Conservation (phyloP, 1,140 invertebrate species). For the Leptinotarsa lineolata region DNA sequence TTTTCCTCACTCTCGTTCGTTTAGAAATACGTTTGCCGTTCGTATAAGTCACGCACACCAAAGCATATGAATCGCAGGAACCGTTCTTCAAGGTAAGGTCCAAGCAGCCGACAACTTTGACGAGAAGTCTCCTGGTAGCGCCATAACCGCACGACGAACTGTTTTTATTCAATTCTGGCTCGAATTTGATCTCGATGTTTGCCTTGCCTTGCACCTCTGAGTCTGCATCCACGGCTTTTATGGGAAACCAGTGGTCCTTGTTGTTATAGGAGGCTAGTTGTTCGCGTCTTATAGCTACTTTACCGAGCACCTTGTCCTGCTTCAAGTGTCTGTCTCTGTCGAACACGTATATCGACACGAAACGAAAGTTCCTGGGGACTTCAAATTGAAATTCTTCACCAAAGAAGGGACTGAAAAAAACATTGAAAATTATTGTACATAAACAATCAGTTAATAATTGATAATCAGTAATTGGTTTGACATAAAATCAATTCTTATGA, state of each 20-base stretch:
- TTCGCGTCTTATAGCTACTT: constrained; percentile 85
- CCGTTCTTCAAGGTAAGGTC: constrained; percentile 88
- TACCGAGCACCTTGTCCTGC: constrained; percentile 85
- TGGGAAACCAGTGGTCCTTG: constrained; percentile 90
- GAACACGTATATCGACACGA: constrained; percentile 85
- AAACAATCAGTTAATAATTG: too few species aligned
- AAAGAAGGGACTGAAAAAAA: constrained; percentile 79
- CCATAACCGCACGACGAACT: background rate
- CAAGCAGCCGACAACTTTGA: constrained; percentile 76
- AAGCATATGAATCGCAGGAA: constrained; percentile 87
- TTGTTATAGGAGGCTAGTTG: constrained; percentile 84
- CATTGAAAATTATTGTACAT: too few species aligned
- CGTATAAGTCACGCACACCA: constrained; percentile 77
- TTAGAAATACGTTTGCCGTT: constrained; percentile 82
- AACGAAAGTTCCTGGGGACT: constrained; percentile 85
- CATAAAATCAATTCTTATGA: too few species aligned
- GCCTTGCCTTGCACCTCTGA: constrained; percentile 87
- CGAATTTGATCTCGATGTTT: constrained; percentile 71
- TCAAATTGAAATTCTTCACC: constrained; percentile 92
- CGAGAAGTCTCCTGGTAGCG: background rate
- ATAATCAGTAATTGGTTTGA: too few species aligned
- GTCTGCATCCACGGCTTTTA: constrained; percentile 82
- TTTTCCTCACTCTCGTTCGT: constrained; percentile 85
- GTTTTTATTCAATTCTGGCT: constrained; percentile 48
- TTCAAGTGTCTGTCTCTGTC: constrained; percentile 78